Percentiles rank a stretch among this genome's conserved stretches.
Conservation (phyloP, 2,888 invertebrate species). For the Lasioglossum oenotherae region DNA sequence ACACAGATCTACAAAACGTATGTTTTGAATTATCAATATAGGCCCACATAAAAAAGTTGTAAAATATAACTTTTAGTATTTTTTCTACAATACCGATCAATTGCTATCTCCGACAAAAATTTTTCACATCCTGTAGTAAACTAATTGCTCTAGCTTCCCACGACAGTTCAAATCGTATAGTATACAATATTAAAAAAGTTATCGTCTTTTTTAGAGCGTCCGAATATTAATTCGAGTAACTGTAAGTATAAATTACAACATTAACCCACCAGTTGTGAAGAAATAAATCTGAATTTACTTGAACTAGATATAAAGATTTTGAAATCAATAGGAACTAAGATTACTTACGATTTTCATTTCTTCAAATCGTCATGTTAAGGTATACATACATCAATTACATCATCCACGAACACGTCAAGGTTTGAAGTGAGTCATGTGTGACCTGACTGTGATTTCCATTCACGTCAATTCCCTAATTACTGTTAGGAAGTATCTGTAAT, state of each 20-base stretch:
- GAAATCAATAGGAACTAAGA: not conserved
- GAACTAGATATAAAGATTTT: not conserved
- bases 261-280: not conserved
- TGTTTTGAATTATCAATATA: no score
- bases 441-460: not conserved
- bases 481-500: not conserved
- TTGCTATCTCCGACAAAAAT: no score
- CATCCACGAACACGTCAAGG: constrained; percentile 6
- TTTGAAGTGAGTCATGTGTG: not conserved
- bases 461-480: constrained; percentile 18
- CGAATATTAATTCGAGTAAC: no score
- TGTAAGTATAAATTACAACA: not conserved
- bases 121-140: no score
- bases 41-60: no score
- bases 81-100: no score
- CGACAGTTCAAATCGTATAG: no score
- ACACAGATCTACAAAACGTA: no score
- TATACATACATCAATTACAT: not conserved
- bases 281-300: not conserved
- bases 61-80: no score
- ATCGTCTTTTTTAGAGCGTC: no score
- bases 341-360: not conserved
- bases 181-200: no score
- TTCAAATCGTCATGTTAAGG: not conserved
- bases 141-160: no score